Conservation (phyloP, 2,113 vertebrate genomes). For the Poeciliopsis prolifica region DNA sequence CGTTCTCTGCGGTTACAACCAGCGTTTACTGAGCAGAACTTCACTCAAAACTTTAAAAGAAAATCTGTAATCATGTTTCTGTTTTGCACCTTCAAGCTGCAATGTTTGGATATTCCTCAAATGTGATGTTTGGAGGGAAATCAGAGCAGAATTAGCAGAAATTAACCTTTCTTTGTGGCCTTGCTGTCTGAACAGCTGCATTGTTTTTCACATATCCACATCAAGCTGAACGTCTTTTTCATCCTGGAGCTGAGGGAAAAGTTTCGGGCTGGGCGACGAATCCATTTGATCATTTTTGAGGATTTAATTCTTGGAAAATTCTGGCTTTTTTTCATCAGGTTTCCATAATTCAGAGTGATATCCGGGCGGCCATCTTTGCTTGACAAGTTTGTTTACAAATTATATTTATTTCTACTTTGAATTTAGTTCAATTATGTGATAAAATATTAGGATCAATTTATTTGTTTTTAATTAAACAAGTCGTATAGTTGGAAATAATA, state of each 20-base stretch:
- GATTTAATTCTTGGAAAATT: too few relatives aligned
- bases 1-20: neutral
- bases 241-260: neutral
- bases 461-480: too few relatives aligned
- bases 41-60: neutral
- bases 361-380: too few relatives aligned
- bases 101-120: neutral
- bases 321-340: too few relatives aligned
- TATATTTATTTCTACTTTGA: too few relatives aligned
- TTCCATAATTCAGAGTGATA: too few relatives aligned
- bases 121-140: neutral
- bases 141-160: neutral
- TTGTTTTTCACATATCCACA: neutral
- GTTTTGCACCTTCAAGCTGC: neutral
- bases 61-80: neutral
- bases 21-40: neutral
- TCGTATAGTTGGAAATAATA: too few relatives aligned
- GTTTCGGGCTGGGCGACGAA: neutral
- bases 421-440: too few relatives aligned
- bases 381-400: too few relatives aligned
- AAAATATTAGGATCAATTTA: too few relatives aligned
- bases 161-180: neutral
- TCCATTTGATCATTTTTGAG: too few relatives aligned
- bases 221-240: neutral
- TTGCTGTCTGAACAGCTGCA: neutral